These are phyloP conservation scores for Tromatobia lineatoria DNA, from an alignment of 2,888 invertebrate species.

Conservation along the genomic window DNA sequence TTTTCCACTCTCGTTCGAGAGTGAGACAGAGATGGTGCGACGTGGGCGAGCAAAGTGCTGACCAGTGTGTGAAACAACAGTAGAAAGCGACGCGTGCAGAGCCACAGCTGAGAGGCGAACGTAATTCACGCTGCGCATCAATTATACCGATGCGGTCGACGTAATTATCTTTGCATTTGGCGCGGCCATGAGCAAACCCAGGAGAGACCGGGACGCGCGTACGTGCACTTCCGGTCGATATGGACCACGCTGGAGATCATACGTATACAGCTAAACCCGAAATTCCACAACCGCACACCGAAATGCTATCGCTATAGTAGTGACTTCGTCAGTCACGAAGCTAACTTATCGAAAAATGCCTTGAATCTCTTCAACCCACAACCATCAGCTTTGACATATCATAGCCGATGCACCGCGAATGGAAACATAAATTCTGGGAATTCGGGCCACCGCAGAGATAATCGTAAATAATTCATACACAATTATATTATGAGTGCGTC, in stretches of 20 bases:
- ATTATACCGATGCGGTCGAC: constrained; percentile 72
- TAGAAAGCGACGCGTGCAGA: constrained; percentile 40
- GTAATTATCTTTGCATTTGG: constrained; percentile 75
- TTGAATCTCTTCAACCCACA: constrained; percentile 53
- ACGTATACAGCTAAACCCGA: constrained; percentile 18
- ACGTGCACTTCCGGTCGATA: constrained; percentile 67
- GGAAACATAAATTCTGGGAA: constrained; percentile 50
- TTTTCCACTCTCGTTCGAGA: constrained; percentile 47
- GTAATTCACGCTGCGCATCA: constrained; percentile 72
- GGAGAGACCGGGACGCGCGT: constrained; percentile 43
- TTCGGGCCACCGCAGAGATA: constrained; percentile 35
- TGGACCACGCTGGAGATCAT: constrained; percentile 56
- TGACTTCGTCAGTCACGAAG: constrained; percentile 25
- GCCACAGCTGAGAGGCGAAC: constrained; percentile 64
- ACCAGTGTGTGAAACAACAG: constrained; percentile 27
- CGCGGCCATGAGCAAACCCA: constrained; percentile 69
- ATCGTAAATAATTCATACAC: constrained; percentile 60
- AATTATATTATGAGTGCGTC: constrained; percentile 49
- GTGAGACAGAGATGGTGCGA: constrained; percentile 41
- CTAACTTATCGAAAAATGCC: constrained; percentile 71
- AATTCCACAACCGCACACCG: constrained; percentile 50
- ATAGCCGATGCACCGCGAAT: constrained; percentile 30
- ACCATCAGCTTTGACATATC: constrained; percentile 49
- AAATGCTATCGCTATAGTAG: constrained; percentile 43
- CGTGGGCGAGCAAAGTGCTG: constrained; percentile 37